phyloP scores from a whole-genome alignment of 1,140 invertebrate species.

The Leptopilina boulardi region DNA sequence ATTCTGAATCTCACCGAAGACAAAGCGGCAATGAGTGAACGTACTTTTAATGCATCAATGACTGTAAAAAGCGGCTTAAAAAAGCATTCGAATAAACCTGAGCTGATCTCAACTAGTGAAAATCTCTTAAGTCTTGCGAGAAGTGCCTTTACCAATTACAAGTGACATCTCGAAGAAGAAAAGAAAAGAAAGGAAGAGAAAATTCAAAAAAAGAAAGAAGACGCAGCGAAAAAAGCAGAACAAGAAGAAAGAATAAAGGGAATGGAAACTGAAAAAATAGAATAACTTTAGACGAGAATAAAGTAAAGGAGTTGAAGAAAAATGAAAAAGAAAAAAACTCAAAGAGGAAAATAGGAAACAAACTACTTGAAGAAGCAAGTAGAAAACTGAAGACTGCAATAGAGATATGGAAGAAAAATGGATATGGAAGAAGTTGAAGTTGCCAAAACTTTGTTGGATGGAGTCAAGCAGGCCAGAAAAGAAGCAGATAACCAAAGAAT shows the following conservation, averaged over 20 bases:
- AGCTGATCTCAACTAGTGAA: background rate
- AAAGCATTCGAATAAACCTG: background rate
- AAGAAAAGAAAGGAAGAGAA: background rate
- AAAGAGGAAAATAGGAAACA: background rate
- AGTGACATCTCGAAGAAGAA: background rate
- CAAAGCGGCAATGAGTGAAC: slow-evolving; percentile 32
- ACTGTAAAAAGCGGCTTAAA: background rate
- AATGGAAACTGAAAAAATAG: background rate
- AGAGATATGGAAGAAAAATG: background rate
- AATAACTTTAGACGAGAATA: background rate
- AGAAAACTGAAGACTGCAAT: background rate
- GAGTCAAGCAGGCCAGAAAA: too few relatives aligned
- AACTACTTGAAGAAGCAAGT: background rate
- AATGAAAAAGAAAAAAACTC: too few relatives aligned
- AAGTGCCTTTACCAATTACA: background rate
- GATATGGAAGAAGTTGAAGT: too few relatives aligned
- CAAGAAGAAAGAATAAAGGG: background rate
- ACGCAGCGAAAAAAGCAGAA: background rate
- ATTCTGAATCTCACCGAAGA: slow-evolving; percentile 21
- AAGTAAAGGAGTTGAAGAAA: background rate
- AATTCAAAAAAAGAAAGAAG: background rate
- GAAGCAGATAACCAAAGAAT: too few relatives aligned
- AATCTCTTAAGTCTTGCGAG: background rate
- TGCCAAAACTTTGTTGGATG: too few relatives aligned
- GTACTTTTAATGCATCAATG: slow-evolving; percentile 7